Evolutionary conservation across 2,797 vertebrate species (phyloP).

Genomic region (Hydrolagus colliei): DNA sequence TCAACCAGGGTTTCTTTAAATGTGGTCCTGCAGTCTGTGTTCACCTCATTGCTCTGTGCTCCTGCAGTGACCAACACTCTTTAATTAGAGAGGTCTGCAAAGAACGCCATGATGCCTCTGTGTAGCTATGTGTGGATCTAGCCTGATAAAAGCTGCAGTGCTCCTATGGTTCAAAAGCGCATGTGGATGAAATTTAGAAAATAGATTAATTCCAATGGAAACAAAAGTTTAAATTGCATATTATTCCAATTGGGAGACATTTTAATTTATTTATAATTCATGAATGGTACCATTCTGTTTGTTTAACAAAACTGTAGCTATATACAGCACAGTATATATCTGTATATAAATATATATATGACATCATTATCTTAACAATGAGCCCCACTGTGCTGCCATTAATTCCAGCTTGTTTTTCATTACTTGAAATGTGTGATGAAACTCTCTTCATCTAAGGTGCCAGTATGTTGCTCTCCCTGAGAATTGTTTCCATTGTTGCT

Average conservation of each 20-base stretch:
- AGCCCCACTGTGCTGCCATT: background rate
- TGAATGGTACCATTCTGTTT: no score
- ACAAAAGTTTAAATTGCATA: background rate
- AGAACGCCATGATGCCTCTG: background rate
- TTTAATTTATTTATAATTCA: no score
- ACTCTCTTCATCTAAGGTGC: background rate
- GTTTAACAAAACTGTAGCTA: no score
- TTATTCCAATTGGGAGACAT: background rate
- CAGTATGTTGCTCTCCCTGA: background rate
- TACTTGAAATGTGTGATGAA: background rate
- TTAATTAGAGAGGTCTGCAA: slow-evolving; percentile 16
- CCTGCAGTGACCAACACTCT: background rate
- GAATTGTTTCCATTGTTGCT: background rate
- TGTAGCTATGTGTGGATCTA: background rate
- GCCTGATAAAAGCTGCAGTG: background rate
- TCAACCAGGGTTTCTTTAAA: background rate
- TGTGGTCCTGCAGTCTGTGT: background rate
- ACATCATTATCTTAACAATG: slow-evolving; percentile 6
- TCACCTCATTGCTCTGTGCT: background rate
- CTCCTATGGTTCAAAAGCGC: background rate
- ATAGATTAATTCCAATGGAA: background rate
- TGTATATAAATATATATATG: background rate
- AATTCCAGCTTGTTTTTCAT: background rate
- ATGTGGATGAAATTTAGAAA: background rate
- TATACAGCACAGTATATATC: background rate